Evolutionary conservation across 2,888 invertebrate genomes (phyloP), one percentile per base, ranked within the genome.

Genomic region (Hemicrepidius hirtus): DNA sequence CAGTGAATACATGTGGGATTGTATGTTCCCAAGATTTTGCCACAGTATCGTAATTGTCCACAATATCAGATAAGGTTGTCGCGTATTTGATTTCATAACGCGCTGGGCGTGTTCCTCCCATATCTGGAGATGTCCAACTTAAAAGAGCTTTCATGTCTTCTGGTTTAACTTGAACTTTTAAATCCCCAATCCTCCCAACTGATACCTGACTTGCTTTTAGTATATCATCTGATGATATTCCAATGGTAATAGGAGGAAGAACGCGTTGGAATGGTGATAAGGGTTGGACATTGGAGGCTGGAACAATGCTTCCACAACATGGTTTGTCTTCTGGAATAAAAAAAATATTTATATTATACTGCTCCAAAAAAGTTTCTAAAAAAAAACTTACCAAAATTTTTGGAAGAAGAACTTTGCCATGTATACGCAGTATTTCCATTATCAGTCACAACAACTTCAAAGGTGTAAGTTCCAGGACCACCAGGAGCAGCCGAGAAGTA

Each of bases 51-150:
- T 87, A 88, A 69, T 87, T 85, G 66, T 89, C 88, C 20, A 87
- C 82, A 62, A 89, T 86, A 72, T 88, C 88, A 18, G 81, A 77
- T 0, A 88, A 83, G 3, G 82, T 83, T 1, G 78, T 79, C 0
- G 88, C 86, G 75, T 87, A 89, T 74, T 87, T 86, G 3, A 90
- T 85, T 78, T 90, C 89, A 77, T 90, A 90, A n/a, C 87, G 84
- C 0, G 86, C 84, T 0, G 89, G 89, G 28, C 84, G 85, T 13
- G 85, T 80, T 0, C 88, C 89, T 1, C 88, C 89, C 87, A 89
- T 87, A 75, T 89, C 91, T 0, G 91, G 90, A 2, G 91, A 88
- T 0, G 91, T 90, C 90, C 91, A 91, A 0, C 86, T 85, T 7
- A 92, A 83, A 0, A 88, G 85, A 70, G 88, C 88, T 40, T 87